Evolutionary conservation across 2,888 invertebrate genomes (phyloP), one percentile per base, ranked within the genome.

Genomic region (Cryptops parisi): DNA sequence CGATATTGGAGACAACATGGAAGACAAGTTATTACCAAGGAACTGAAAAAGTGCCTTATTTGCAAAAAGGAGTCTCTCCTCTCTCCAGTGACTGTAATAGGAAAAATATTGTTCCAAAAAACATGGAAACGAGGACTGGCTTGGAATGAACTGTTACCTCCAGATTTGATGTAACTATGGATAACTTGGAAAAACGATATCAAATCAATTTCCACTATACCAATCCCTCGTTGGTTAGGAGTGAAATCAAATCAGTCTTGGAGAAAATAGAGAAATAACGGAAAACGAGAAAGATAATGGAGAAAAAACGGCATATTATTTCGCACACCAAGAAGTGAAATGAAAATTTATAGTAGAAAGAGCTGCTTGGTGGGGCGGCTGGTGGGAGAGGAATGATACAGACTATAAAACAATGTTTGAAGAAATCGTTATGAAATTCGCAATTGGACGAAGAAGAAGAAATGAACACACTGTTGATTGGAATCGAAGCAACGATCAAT

Each of bases 341-440:
- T 55, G 55, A 47, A 41, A 33, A 24, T 55, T 55, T 27, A 55
- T 52, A 19, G 39, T 27, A 15, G 45, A 53, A 26, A n/a, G 55
- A 3, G 55, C 55, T 3, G 47, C 55, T 5, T 52, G 55, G 47
- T 47, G 50, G 33, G 55, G 50, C 27, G 52, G 55, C 9, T 53
- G 51, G 43, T 55, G 55, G 52, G 55, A 55, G 27, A 17, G 53
- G 22, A 27, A 53, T n/a, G n/a, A n/a, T 55, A 3, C 12, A 21
- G 23, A 45, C 45, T 6, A n/a, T 21, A 6, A 45, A 46, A 47
- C 24, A 39, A 49, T 53, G 53, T 19, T 17, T 53, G 15, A n/a
- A 44, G 17, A 53, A 48, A 3, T 15, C 53, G 38, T n/a, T 53
- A 3, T 39, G 53, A 26, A 27, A 27, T 2, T 2, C 47, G 5